Conservation (phyloP, 2,113 vertebrate species). For the Aptenodytes forsteri region DNA sequence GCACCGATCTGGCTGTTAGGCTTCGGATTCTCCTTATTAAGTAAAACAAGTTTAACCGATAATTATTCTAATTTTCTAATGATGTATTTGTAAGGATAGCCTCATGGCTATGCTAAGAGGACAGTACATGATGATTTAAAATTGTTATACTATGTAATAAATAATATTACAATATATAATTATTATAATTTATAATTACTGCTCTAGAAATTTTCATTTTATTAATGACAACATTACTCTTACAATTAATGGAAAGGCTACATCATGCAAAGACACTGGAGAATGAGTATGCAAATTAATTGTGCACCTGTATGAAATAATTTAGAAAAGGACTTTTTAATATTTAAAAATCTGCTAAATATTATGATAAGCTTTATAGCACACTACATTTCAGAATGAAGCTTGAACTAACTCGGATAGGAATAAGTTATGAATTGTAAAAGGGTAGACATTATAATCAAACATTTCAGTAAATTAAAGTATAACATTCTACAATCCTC, state of each 20-base stretch:
- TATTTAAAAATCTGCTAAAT: not conserved
- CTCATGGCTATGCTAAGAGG: not conserved
- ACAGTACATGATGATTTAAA: not conserved
- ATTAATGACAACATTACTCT: not conserved
- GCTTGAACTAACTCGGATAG: not conserved
- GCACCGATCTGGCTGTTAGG: not conserved
- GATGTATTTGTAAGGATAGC: not conserved
- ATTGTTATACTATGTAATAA: not conserved
- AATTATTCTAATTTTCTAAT: not conserved
- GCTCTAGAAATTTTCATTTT: not conserved
- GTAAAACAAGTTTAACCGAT: not conserved
- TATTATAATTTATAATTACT: not conserved
- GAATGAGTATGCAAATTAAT: not conserved
- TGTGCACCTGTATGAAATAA: not conserved
- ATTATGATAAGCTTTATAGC: not conserved
- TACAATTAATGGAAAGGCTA: not conserved
- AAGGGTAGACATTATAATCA: not conserved
- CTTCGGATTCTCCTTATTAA: not conserved
- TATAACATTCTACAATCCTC: not conserved
- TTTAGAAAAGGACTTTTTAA: not conserved
- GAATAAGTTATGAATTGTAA: not conserved
- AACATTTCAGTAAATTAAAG: slow-evolving; percentile 26
- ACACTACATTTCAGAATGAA: not conserved
- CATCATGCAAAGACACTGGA: not conserved
- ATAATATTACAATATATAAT: not conserved